Conservation (phyloP, 64 coral and sea anemone genomes). For the Stichodactyla mertensii region DNA sequence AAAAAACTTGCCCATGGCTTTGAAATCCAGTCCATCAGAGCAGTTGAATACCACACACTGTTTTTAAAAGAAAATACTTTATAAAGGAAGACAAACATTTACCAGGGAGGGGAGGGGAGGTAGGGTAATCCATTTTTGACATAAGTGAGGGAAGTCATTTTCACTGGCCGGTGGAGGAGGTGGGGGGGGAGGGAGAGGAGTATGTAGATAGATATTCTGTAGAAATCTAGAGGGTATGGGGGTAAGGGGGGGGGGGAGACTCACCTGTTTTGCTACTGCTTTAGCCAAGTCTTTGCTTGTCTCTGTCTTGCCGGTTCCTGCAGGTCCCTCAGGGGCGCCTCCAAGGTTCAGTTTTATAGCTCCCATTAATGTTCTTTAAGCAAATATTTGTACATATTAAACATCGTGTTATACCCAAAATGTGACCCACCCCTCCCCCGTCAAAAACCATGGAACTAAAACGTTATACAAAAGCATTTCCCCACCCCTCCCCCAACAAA, state of each 20-base stretch:
- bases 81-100: background rate
- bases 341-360: constrained; percentile 94
- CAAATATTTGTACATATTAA: background rate
- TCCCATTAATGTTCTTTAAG: constrained; percentile 92
- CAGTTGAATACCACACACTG: constrained; percentile 97
- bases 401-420: background rate
- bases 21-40: constrained; percentile 91
- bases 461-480: background rate
- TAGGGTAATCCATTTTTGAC: too few relatives aligned
- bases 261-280: constrained; percentile 98
- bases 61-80: background rate
- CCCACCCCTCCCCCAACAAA: background rate
- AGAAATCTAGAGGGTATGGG: too few relatives aligned
- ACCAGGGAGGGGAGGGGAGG: too few relatives aligned
- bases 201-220: too few relatives aligned
- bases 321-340: constrained; percentile 92
- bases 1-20: constrained; percentile 99
- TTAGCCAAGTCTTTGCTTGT: constrained; percentile 97
- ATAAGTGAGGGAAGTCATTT: too few relatives aligned
- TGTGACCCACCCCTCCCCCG: background rate
- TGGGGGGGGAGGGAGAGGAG: too few relatives aligned
- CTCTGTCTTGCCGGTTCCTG: constrained; percentile 97
- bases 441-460: background rate
- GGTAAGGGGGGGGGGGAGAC: background rate
- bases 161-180: too few relatives aligned